Conservation (phyloP, 2,113 vertebrate species). For the Cromileptes altivelis region DNA sequence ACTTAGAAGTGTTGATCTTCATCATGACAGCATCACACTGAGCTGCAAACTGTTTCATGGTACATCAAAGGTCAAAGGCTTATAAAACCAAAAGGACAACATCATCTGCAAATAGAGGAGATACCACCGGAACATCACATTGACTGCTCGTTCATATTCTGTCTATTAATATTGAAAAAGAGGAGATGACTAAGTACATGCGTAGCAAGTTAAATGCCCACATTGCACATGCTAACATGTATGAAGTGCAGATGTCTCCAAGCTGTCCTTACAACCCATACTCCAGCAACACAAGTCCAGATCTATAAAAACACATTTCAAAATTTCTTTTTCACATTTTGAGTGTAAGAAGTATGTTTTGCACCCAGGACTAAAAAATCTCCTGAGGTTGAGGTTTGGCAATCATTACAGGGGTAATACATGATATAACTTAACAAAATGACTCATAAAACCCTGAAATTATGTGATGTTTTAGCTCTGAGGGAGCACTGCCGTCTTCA, state of each 20-base stretch:
- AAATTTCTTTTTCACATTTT: background rate
- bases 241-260: background rate
- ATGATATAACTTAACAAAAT: conserved; percentile 2
- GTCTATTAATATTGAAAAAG: background rate
- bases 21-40: background rate
- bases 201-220: background rate
- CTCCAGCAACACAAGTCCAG: background rate
- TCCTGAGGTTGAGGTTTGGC: background rate
- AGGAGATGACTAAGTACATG: background rate
- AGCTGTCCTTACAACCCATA: background rate
- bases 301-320: background rate
- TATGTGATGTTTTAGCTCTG: conserved; percentile 22
- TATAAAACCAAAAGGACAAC: background rate
- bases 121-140: background rate
- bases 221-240: background rate
- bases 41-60: background rate
- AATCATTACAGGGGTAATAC: conserved; percentile 7
- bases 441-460: conserved; percentile 1
- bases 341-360: background rate
- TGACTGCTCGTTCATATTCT: background rate
- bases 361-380: background rate
- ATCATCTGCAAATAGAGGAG: background rate
- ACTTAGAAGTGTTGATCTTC: too few species aligned
- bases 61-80: background rate
- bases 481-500: conserved; percentile 21